Base-by-base conservation (phyloP, 2,888 invertebrate genomes). In the Holacanthella duospinosa region DNA sequence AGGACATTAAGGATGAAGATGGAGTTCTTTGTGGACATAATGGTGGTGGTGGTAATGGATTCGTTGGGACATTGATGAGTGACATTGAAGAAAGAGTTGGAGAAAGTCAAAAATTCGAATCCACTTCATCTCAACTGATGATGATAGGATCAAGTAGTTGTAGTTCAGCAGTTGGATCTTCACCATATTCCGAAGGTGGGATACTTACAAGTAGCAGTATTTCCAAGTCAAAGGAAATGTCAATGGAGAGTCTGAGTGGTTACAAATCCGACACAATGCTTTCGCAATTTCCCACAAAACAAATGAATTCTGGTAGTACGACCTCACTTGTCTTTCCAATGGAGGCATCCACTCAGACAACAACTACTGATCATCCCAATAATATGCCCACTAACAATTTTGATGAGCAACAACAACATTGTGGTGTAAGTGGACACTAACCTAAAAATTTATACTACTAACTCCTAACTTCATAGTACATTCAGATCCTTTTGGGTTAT, bases 381-480 rank as follows among this genome's bases (percentile, higher is more conserved):
- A 27, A 61, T 25, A 27, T 27, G 12, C 25, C 24, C 36, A 48
- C 64, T 19, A 55, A 58, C 63, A 68, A 64, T 64, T 69, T 69
- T 66, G 71, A 70, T 57, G 71, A 71, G 54, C 19, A 48, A 21
- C 71, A 70, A 60, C 19, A 48, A 21, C 71, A 70, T 61, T 69
- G 68, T 62, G 66, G 68, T 59, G 71, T 71, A 68, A 69, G 70
- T 70, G 63, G 62, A 66, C 62, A 60, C 59, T 64, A 66, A 68
- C 64, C 64, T 65, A 68, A 55, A 55, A 66, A 48, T 62, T 48
- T 36, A 16, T 36, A 36, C 6, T 9, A 36, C 36, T 36, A 9
- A n/a, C n/a, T n/a, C n/a, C n/a, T n/a, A n/a, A n/a, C n/a, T n/a
- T n/a, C n/a, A n/a, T n/a, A n/a, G n/a, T n/a, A n/a, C n/a, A n/a